Base-by-base conservation (phyloP, 2,888 invertebrate species). In the Ectemnius cavifrons region DNA sequence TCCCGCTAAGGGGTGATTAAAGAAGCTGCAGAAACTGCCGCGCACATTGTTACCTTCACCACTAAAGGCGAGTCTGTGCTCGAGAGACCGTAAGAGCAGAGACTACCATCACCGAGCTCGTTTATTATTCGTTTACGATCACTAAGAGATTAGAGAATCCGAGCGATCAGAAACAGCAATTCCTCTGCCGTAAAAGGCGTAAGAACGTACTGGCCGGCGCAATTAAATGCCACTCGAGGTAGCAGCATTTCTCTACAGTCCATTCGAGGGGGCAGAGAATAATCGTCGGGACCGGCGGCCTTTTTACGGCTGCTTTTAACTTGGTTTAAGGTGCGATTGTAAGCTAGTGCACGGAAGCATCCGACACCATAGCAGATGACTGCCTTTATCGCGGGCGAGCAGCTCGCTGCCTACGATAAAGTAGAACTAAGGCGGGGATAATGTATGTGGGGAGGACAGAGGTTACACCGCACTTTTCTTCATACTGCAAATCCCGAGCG, bases 261-360 rank as follows among this genome's bases (percentile, higher is more conserved):
- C 46, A 65, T 28, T 45, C 20, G 23, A 37, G 37, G 69, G 16
- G n/a, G 4, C 52, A 46, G 28, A 23, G 60, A 67, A 84, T 37
- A 84, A 84, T 65, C 78, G 79, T 78, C 79, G 78, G 75, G 78
- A 70, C 68, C 63, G 69, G 72, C 73, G 65, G 61, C 78, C 77
- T 78, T 82, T 83, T 84, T 84, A 84, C 65, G 77, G 76, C 62
- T 77, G 71, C 79, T 84, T 81, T 67, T 65, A 68, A 58, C 62
- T 68, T 63, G 69, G 52, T 84, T 84, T 80, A 75, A 79, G 73
- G 65, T 68, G 69, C 80, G 77, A 84, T 83, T 84, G 84, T 83
- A 84, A 84, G 79, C 77, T 69, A 73, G 80, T 37, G 37, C 37
- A 11, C 37, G 37, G 37, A 37, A 37, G 37, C 37, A 11, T 8